phyloP scores from a whole-genome alignment of 2,888 invertebrate genomes.

The Lymantria dispar region DNA sequence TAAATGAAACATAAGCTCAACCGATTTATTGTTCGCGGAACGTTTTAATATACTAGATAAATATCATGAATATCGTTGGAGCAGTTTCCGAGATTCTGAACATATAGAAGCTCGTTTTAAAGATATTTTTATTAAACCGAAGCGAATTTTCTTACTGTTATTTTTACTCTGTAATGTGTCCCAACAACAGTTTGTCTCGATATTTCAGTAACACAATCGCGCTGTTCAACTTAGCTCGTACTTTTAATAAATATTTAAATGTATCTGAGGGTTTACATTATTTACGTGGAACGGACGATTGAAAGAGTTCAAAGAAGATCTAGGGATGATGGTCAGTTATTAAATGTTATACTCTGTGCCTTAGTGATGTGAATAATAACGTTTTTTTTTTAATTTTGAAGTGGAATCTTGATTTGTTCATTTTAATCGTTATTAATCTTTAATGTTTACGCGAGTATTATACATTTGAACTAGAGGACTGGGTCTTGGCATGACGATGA shows the following conservation, averaged over 20 bases:
- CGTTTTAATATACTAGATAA: no score
- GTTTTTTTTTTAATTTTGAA: neutral
- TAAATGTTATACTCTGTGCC: neutral
- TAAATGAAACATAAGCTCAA: no score
- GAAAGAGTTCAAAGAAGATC: constrained; percentile 51
- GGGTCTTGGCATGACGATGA: no score
- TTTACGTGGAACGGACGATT: constrained; percentile 56
- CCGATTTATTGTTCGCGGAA: no score
- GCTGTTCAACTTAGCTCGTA: constrained; percentile 28
- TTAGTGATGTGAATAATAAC: neutral
- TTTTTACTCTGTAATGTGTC: constrained; percentile 16
- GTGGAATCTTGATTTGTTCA: no score
- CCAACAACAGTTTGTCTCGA: constrained; percentile 16
- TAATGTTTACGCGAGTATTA: no score
- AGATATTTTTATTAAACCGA: no score
- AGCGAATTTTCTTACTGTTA: constrained; percentile 12
- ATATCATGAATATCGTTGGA: no score
- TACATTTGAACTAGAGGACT: no score
- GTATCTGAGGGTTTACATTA: constrained; percentile 57
- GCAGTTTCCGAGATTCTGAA: no score
- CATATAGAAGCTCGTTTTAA: no score
- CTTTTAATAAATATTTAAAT: constrained; percentile 51
- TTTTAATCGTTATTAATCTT: no score
- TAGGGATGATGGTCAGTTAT: constrained; percentile 42
- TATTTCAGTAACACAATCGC: constrained; percentile 32